Conservation (phyloP, 2,797 vertebrate species). For the Pteropus rufus region DNA sequence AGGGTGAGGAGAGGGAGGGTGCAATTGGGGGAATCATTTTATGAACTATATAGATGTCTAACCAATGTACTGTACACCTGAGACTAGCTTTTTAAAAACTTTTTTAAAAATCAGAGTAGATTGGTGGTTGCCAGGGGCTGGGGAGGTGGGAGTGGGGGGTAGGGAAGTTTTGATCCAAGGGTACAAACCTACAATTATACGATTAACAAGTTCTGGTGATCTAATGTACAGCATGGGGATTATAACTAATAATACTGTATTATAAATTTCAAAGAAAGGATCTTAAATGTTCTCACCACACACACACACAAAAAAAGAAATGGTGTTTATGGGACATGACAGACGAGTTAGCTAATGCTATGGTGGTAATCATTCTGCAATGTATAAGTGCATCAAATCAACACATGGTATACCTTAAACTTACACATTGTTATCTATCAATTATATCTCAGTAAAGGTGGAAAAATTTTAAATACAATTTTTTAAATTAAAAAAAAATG, state of each 20-base stretch:
- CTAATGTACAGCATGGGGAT: neutral
- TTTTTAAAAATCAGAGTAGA: too few relatives aligned
- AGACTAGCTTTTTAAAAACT: too few relatives aligned
- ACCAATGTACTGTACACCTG: too few relatives aligned
- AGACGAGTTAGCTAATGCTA: neutral
- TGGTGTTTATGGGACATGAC: neutral
- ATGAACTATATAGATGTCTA: too few relatives aligned
- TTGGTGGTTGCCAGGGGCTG: neutral
- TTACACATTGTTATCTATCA: neutral
- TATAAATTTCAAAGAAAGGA: neutral
- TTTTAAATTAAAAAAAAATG: neutral
- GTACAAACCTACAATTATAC: neutral
- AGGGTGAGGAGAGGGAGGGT: too few relatives aligned
- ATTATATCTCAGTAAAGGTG: neutral
- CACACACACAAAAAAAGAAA: neutral
- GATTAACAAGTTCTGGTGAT: neutral
- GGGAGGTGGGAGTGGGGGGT: fast-evolving
- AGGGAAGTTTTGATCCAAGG: neutral
- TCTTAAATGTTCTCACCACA: neutral
- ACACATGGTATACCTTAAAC: neutral
- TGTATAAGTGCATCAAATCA: neutral
- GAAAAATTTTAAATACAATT: neutral
- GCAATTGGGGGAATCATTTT: too few relatives aligned
- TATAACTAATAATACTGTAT: neutral
- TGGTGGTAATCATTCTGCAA: neutral